Evolutionary conservation across 2,113 vertebrate genomes (phyloP).

Genomic region (Myotis davidii): DNA sequence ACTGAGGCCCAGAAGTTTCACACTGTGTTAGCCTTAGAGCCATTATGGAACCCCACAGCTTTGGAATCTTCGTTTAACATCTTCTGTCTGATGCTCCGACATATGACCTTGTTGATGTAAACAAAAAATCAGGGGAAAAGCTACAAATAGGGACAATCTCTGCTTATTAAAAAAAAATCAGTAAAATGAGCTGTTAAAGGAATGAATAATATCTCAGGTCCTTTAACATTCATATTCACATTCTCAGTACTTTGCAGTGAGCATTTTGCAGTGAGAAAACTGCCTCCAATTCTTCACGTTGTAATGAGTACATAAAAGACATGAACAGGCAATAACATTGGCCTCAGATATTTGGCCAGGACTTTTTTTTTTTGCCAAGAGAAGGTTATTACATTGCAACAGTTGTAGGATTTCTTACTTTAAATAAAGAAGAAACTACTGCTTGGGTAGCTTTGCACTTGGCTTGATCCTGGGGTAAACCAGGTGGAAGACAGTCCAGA

Average conservation of each 20-base stretch:
- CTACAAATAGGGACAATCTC: neutral
- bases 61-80: neutral
- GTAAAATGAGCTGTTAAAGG: neutral
- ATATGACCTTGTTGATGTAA: neutral
- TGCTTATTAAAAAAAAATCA: neutral
- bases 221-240: neutral
- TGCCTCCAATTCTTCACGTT: neutral
- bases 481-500: neutral
- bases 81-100: neutral
- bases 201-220: neutral
- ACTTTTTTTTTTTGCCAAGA: constrained; percentile 15
- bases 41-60: neutral
- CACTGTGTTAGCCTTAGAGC: neutral
- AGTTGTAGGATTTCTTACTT: neutral
- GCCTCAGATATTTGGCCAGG: neutral
- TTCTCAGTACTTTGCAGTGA: neutral
- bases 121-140: neutral
- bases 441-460: neutral
- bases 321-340: neutral
- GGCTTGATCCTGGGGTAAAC: neutral
- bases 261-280: too few relatives aligned
- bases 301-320: neutral
- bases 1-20: neutral
- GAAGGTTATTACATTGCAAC: neutral
- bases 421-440: constrained; percentile 42